Evolutionary conservation across 2,888 invertebrate species (phyloP).

Genomic region (Lithophane ornitopus): DNA sequence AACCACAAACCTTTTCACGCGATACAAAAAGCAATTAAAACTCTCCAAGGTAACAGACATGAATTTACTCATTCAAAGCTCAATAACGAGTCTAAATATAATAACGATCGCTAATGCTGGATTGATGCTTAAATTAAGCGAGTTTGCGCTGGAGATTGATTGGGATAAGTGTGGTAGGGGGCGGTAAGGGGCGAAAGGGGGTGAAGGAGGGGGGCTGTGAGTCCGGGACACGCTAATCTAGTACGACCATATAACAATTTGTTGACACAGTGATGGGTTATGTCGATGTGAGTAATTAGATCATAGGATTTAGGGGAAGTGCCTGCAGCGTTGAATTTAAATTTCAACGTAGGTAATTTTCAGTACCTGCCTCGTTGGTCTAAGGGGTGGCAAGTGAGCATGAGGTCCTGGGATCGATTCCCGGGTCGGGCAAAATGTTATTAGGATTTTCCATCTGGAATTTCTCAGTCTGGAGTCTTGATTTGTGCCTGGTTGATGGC

Average conservation of each 20-base stretch:
- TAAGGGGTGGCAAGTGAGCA: neutral
- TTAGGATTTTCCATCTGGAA: neutral
- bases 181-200: conserved; percentile 31
- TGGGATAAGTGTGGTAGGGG: conserved; percentile 74
- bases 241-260: conserved; percentile 81
- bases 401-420: neutral
- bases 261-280: conserved; percentile 70
- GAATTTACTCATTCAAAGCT: conserved; percentile 60
- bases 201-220: conserved; percentile 29
- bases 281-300: conserved; percentile 61
- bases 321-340: conserved; percentile 3
- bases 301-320: conserved; percentile 49
- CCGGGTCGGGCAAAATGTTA: neutral
- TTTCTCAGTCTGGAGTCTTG: neutral
- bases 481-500: neutral
- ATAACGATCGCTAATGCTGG: conserved; percentile 83
- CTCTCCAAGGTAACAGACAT: conserved; percentile 48
- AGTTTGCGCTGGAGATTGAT: conserved; percentile 84
- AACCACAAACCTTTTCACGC: conserved; percentile 19
- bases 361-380: neutral
- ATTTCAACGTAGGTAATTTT: neutral
- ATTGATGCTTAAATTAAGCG: conserved; percentile 84
- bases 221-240: conserved; percentile 74
- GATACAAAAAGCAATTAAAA: conserved; percentile 62
- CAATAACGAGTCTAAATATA: conserved; percentile 73